Conservation (phyloP, 2,888 invertebrate genomes). For the Drosophila putrida region DNA sequence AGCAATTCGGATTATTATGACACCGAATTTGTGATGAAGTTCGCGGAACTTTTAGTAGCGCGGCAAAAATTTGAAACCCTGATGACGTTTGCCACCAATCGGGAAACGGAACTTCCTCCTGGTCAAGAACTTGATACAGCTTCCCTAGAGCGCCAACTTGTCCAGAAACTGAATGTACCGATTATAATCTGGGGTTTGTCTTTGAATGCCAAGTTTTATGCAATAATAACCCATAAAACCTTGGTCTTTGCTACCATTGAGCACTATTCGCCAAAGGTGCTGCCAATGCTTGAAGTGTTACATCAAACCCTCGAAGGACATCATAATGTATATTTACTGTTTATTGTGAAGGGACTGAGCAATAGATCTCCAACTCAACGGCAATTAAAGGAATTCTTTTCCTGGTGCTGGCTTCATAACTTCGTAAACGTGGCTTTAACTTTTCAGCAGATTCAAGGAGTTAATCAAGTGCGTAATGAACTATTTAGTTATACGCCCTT, state of each 20-base stretch:
- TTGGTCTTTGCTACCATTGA: slow-evolving; percentile 36
- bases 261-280: slow-evolving; percentile 1
- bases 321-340: slow-evolving; percentile 38
- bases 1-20: slow-evolving; percentile 11
- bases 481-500: slow-evolving; percentile 47
- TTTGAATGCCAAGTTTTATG: slow-evolving; percentile 17
- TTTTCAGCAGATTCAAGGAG: neutral
- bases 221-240: slow-evolving; percentile 24
- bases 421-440: slow-evolving; percentile 43
- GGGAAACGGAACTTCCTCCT: neutral
- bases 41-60: slow-evolving; percentile 19
- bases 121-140: neutral
- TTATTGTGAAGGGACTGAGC: slow-evolving; percentile 18
- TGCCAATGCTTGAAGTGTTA: slow-evolving; percentile 28
- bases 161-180: slow-evolving; percentile 30
- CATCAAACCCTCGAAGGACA: slow-evolving; percentile 15
- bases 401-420: slow-evolving; percentile 42
- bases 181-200: slow-evolving; percentile 36
- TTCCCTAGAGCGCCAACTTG: slow-evolving; percentile 28
- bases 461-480: slow-evolving; percentile 10
- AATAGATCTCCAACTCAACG: neutral
- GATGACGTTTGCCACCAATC: slow-evolving; percentile 17
- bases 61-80: slow-evolving; percentile 27
- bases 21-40: slow-evolving; percentile 14
- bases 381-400: slow-evolving; percentile 31